Evolutionary conservation across 2,888 invertebrate genomes (phyloP).

Genomic region (Argyra leucocephala): DNA sequence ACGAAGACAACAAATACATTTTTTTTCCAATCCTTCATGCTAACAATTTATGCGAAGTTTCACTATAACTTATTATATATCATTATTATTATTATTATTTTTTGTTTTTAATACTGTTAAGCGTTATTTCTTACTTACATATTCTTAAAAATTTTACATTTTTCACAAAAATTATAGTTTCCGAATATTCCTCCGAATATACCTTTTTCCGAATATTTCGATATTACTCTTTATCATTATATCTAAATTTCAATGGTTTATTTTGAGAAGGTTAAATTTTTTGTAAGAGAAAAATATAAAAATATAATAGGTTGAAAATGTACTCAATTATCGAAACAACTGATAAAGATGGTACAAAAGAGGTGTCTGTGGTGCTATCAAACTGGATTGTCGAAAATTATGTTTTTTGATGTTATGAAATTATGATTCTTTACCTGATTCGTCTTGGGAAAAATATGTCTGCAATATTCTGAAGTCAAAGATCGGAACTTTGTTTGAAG

Average conservation of each 20-base stretch:
- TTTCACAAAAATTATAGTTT: conserved; percentile 2
- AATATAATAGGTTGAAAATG: conserved; percentile 7
- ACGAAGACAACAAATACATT: conserved; percentile 5
- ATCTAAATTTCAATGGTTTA: neutral
- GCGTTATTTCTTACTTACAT: neutral
- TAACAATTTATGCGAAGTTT: neutral
- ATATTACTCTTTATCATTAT: neutral
- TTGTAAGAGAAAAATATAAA: neutral
- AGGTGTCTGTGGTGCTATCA: conserved; percentile 11
- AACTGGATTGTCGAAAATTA: conserved; percentile 11
- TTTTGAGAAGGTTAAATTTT: neutral
- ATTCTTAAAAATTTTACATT: neutral
- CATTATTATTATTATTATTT: neutral
- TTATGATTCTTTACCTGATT: neutral
- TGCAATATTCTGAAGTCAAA: neutral
- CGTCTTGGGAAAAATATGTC: neutral
- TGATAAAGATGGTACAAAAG: neutral
- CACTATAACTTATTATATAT: neutral
- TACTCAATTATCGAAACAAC: conserved; percentile 7
- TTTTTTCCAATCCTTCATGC: conserved; percentile 14
- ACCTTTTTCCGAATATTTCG: neutral
- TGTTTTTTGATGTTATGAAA: conserved; percentile 1
- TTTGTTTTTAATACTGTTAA: conserved; percentile 6
- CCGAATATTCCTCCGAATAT: neutral
- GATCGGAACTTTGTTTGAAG: neutral